A percentile compares a stretch with the other conserved stretches of the same genome.
Conservation (phyloP, 2,888 invertebrate genomes). For the Ennomos fuscantarius region DNA sequence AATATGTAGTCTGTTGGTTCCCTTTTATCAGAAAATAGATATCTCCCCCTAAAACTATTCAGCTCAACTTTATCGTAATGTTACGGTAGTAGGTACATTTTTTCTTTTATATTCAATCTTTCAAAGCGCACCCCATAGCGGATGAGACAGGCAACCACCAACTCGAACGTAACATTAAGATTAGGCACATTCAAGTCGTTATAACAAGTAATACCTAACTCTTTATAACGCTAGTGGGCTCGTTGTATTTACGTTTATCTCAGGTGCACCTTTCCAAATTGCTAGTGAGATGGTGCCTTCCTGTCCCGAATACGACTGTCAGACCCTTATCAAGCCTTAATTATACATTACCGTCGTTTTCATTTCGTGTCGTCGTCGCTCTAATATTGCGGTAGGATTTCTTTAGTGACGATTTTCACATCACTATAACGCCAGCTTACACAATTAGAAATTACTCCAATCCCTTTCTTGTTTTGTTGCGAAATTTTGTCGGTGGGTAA, state of each 20-base stretch:
- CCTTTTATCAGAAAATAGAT: constrained; percentile 20
- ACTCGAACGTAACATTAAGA: constrained; percentile 32
- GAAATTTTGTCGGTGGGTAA: too few relatives aligned
- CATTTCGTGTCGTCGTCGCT: constrained; percentile 60
- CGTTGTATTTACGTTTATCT: constrained; percentile 52
- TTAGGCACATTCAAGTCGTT: constrained; percentile 36
- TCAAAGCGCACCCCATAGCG: constrained; percentile 12
- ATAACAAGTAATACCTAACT: constrained; percentile 36
- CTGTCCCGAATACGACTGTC: constrained; percentile 80
- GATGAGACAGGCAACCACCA: constrained; percentile 25
- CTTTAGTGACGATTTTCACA: constrained; percentile 54
- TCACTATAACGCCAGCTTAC: constrained; percentile 18
- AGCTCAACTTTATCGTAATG: constrained; percentile 11
- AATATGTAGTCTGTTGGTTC: too few relatives aligned
- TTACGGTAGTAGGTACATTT: neutral
- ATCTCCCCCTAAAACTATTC: constrained; percentile 22
- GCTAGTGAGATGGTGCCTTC: constrained; percentile 66
- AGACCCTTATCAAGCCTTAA: constrained; percentile 80
- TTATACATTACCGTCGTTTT: constrained; percentile 81
- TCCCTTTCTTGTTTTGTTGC: neutral
- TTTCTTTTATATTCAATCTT: constrained; percentile 8
- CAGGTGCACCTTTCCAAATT: constrained; percentile 71
- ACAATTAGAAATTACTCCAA: constrained; percentile 1
- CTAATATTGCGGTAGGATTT: constrained; percentile 58
- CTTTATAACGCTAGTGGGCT: constrained; percentile 30